Base-by-base conservation (phyloP, 2,888 invertebrate species). In the Lithosia quadra region DNA sequence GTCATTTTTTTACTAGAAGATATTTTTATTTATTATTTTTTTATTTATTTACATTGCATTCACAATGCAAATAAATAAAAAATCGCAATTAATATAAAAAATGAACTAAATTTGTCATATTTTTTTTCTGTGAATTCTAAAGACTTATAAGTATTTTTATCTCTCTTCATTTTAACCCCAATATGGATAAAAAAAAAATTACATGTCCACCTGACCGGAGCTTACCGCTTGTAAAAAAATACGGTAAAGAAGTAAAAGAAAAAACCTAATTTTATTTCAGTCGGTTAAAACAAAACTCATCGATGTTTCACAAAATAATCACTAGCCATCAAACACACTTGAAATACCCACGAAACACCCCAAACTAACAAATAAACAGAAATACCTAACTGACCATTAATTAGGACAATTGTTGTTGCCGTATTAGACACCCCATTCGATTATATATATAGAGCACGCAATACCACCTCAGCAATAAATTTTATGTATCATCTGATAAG, bases 401-500 rank as follows among this genome's bases (percentile, higher is more conserved):
- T 93, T 92, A 92, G 89, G 83, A 79, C 89, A 86, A 92, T 92
- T 93, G 92, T 92, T 88, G 86, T 85, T 84, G 77, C 78, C 74
- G 85, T 24, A 36, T 36, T 81, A 75, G 62, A 69, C 68, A 72
- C 68, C 75, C 74, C 64, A 60, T 65, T 63, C 39, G n/a, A 73
- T 73, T 78, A 73, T 81, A 65, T 81, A 81, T 74, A 74, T 83
- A 86, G 89, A 90, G 88, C 87, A 85, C 83, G 83, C 83, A 79
- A 75, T 71, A 79, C 80, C 72, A 34, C 21, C 13, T 39, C 34
- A 39, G 24, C 49, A 43, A 43, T 13, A 28, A 56, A 33, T 71
- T 65, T 65, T 58, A 59, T 58, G 64, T 61, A 34, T 28, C 57
- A 84, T 84, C 84, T 66, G 84, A 84, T 84, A 83, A 82, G 53